Evolutionary conservation across 2,888 invertebrate genomes (phyloP).

Genomic region (Isotomurus palustris): DNA sequence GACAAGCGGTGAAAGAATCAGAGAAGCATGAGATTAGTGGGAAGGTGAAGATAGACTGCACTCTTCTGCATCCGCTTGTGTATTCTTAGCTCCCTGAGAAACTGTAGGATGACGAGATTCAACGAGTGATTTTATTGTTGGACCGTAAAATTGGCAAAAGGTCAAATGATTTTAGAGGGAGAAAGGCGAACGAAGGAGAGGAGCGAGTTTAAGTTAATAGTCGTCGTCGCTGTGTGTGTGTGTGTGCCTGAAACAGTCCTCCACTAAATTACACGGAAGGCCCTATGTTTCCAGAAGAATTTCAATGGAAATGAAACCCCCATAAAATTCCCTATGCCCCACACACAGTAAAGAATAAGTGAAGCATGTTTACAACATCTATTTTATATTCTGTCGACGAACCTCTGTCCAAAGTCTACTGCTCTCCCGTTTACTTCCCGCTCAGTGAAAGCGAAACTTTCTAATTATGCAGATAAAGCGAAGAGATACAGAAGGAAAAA

Average conservation of each 20-base stretch:
- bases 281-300: conserved; percentile 16
- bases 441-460: conserved; percentile 20
- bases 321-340: conserved; percentile 2
- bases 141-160: conserved; percentile 44
- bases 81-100: too few relatives aligned
- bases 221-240: conserved; percentile 2
- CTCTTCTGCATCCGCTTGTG: neutral
- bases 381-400: conserved; percentile 18
- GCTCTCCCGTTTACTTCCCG: too few relatives aligned
- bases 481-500: conserved; percentile 9
- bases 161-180: conserved; percentile 39
- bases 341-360: neutral
- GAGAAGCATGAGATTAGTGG: neutral
- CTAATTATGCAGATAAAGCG: conserved; percentile 36
- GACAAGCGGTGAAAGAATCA: too few relatives aligned
- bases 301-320: conserved; percentile 15
- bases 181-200: conserved; percentile 9
- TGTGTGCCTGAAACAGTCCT: conserved; percentile 5
- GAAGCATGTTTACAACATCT: conserved; percentile 17
- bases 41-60: neutral
- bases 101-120: conserved; percentile 11
- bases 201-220: conserved; percentile 16
- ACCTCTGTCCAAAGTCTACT: too few relatives aligned
- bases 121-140: conserved; percentile 37
- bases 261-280: conserved; percentile 13